Percentiles rank a stretch among this genome's conserved stretches.
phyloP scores from a whole-genome alignment of 2,797 vertebrate genomes.

The Trematomus bernacchii region DNA sequence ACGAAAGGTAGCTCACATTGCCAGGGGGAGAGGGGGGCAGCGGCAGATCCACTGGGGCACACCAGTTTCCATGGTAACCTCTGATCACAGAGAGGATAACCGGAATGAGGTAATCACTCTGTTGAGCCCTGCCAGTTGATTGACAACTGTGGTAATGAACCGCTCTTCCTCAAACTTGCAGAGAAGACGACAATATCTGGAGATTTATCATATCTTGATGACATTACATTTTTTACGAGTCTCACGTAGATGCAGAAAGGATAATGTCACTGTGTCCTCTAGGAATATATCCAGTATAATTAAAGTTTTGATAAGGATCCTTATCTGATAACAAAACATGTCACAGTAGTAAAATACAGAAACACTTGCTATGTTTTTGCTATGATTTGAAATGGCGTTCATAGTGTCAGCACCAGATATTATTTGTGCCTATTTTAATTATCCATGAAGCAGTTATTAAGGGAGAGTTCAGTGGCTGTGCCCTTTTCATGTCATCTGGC shows the following conservation, averaged over 20 bases:
- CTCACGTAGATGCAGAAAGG: not conserved
- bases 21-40: conserved; percentile 52
- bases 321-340: conserved; percentile 2
- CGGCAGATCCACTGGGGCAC: conserved; percentile 65
- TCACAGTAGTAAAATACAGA: not conserved
- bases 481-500: conserved; percentile 42
- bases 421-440: conserved; percentile 66
- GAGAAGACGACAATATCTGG: conserved; percentile 29
- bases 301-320: not conserved
- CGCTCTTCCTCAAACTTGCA: conserved; percentile 55
- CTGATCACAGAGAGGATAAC: conserved; percentile 75
- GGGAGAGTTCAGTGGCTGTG: conserved; percentile 49
- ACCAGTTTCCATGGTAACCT: conserved; percentile 85
- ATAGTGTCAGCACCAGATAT: conserved; percentile 42
- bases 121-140: conserved; percentile 68
- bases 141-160: conserved; percentile 68
- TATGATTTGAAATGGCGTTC: conserved; percentile 20
- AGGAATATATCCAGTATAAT: not conserved
- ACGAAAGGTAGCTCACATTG: conserved; percentile 56
- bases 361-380: conserved; percentile 32
- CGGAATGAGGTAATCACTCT: conserved; percentile 79
- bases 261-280: not conserved
- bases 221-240: conserved; percentile 17
- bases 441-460: conserved; percentile 60
- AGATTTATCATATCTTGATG: conserved; percentile 33